Evolutionary conservation across 2,113 vertebrate genomes (phyloP).

Genomic region (Mobula hypostoma): DNA sequence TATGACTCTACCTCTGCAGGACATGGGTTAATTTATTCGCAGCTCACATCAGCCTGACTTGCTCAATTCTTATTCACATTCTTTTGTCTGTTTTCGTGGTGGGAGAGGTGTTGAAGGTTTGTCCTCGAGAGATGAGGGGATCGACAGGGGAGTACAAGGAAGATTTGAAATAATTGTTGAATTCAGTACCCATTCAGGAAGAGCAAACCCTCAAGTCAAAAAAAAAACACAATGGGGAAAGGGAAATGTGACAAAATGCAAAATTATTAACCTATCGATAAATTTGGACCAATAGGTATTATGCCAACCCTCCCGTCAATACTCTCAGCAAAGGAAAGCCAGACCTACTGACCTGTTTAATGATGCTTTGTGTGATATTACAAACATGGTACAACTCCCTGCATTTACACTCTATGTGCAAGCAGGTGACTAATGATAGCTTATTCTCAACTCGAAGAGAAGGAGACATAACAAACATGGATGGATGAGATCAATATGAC

Average conservation of each 20-base stretch:
- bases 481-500: not conserved
- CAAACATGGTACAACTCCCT: not conserved
- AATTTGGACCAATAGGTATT: not conserved
- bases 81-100: not conserved
- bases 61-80: not conserved
- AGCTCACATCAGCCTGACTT: not conserved
- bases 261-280: not conserved
- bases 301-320: no score
- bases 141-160: no score
- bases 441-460: constrained; percentile 2
- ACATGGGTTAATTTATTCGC: not conserved
- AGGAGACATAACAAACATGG: not conserved
- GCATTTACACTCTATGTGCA: not conserved
- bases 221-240: not conserved
- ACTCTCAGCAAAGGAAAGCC: not conserved
- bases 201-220: not conserved
- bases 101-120: not conserved
- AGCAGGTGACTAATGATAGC: constrained; percentile 3
- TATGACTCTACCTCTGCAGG: no score
- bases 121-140: not conserved
- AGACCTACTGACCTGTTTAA: not conserved
- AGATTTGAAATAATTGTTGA: not conserved
- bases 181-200: not conserved
- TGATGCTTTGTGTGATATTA: not conserved
- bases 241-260: no score